Base-by-base conservation (phyloP, 2,888 invertebrate species). In the Drosophila putrida region DNA sequence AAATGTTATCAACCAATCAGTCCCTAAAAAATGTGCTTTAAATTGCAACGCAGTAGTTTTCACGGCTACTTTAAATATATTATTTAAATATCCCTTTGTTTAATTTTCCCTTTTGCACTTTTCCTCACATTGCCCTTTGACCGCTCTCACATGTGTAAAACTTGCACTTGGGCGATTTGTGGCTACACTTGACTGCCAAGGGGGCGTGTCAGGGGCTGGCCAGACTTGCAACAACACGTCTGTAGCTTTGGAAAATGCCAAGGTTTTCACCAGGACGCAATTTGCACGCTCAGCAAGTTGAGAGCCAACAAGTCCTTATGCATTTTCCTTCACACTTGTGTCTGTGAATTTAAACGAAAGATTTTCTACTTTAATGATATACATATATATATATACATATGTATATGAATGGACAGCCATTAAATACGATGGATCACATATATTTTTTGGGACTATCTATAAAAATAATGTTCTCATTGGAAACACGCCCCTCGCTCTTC, bases 301-400 rank as follows among this genome's bases (percentile, higher is more conserved):
- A 55, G 44, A 36, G 49, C 11, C 9, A 38, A 41, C 6, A 10
- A 31, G 9, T 9, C 6, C 31, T 6, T 6, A 3, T 31, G 9
- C 31, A 6, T 8, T 31, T 36, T 43, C 50, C 2, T 10, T 41
- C 25, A 11, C 41, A 20, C 2, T 41, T 41, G 41, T 47, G 44
- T 59, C 38, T 54, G 27, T 51, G 47, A 35, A 47, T 57, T 59
- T 35, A 41, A 31, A 36, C 39, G n/a, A 38, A 53, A 58, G 49
- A 67, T 65, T 65, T 43, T 3, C 62, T 41, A 71, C 61, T 76
- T 79, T 79, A 85, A 82, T 82, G 76, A 73, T 80, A 50, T 54
- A 73, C 58, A 41, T 61, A n/a, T 35, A 33, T 44, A 73, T 80
- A 49, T 57, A 73, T 60, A 44, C 63, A n/a, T 35, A 33, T 33